Evolutionary conservation across 2,113 vertebrate species (phyloP).

Genomic region (Lepidothrix coronata): DNA sequence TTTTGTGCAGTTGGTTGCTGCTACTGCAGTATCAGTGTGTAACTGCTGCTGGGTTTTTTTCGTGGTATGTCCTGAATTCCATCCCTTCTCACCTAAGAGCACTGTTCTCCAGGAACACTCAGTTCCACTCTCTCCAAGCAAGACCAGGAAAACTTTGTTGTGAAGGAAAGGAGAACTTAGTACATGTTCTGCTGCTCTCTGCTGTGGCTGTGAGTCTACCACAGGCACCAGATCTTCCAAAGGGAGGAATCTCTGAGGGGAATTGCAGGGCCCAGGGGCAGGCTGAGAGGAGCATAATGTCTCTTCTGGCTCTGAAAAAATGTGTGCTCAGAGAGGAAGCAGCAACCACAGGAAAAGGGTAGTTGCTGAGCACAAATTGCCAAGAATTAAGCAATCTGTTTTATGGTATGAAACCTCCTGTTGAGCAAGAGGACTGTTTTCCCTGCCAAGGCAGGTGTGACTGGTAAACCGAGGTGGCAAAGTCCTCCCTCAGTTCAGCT

Average conservation of each 20-base stretch:
- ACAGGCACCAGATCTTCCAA: background rate
- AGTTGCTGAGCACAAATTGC: background rate
- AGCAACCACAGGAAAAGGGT: background rate
- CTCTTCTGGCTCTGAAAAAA: background rate
- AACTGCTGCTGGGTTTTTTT: background rate
- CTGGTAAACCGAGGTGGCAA: background rate
- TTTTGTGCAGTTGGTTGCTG: background rate
- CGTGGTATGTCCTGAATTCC: background rate
- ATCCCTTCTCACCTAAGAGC: background rate
- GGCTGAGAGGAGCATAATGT: background rate
- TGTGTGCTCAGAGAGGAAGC: constrained; percentile 10
- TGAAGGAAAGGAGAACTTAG: background rate
- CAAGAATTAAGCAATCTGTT: constrained; percentile 34
- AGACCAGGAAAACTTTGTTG: background rate
- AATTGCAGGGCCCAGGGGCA: background rate
- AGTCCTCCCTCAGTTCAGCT: background rate
- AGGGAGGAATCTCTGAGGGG: background rate
- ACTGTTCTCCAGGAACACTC: background rate
- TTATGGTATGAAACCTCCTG: background rate
- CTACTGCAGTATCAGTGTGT: background rate
- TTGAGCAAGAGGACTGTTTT: constrained; percentile 13
- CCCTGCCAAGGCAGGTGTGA: background rate
- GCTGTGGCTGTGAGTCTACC: background rate
- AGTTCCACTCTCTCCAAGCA: background rate
- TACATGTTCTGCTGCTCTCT: background rate